Evolutionary conservation across 2,797 vertebrate genomes (phyloP), one percentile per base, ranked within the genome.

Genomic region (Serranus cabrilla): DNA sequence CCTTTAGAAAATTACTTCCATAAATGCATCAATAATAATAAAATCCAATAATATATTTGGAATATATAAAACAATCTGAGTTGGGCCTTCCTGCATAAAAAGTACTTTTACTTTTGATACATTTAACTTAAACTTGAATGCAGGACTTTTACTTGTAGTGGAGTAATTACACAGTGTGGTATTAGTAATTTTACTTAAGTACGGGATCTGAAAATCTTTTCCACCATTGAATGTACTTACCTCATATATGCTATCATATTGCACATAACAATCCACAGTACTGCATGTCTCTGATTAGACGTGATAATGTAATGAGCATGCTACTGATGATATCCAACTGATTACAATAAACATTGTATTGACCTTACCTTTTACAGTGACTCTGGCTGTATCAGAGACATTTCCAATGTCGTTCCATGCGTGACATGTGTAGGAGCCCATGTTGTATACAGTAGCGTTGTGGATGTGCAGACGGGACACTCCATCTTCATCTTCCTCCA

Each of bases 361-460:
- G 34, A 51, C 7, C 77, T 42, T 85, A 93, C 93, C 92, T 90
- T 73, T 87, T 4, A 94, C 87, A 4, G 65, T 85, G 47, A 95
- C 71, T n/a, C 1, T 88, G 67, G 42, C 90, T 23, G 73, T 87
- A 72, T 82, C 70, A 1, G 42, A 74, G 46, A 84, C 63, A 1
- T 10, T 39, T 50, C 92, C 93, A n/a, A 0, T 43, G 0, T 37
- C 11, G 39, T 94, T 94, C 40, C 1, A 2, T 50, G 83, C 91
- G 0, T 14, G 11, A 62, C 94, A 95, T 0, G 59, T 93, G 83
- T 94, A 95, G 42, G 6, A 37, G 43, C 94, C 94, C 5, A 21
- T 81, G 83, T 95, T 92, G 23, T 57, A 10, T 2, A 25, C 59
- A 7, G 74, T 88, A 37, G 82, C 83, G 7, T 82, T 66, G 9